phyloP scores from a whole-genome alignment of 2,888 invertebrate species.

The Dicyrtoma fusca region DNA sequence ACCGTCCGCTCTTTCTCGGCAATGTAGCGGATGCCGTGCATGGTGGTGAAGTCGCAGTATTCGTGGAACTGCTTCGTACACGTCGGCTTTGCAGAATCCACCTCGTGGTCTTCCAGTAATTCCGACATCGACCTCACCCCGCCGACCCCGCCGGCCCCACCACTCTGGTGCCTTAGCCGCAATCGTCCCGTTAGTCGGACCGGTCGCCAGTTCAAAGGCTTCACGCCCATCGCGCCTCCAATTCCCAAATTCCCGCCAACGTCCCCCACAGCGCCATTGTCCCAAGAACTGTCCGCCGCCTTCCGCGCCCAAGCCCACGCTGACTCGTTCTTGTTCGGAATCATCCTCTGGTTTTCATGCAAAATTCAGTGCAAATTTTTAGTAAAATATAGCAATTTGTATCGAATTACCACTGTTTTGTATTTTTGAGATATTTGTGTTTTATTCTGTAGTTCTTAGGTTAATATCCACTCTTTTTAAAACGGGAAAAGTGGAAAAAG shows the following conservation, averaged over 20 bases:
- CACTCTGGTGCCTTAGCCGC: slow-evolving; percentile 23
- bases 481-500: no score
- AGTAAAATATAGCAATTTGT: no score
- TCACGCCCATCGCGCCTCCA: background rate
- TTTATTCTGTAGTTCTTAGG: no score
- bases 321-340: background rate
- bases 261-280: background rate
- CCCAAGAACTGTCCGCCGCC: slow-evolving; percentile 29
- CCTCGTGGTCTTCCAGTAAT: slow-evolving; percentile 7
- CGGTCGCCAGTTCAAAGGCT: slow-evolving; percentile 25
- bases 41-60: slow-evolving; percentile 41
- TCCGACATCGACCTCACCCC: background rate
- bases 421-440: no score
- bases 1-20: slow-evolving; percentile 48
- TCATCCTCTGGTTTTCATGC: no score
- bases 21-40: slow-evolving; percentile 51
- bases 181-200: slow-evolving; percentile 35
- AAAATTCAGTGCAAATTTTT: no score
- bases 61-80: slow-evolving; percentile 37
- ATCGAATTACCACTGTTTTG: no score
- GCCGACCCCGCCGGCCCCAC: background rate
- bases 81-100: slow-evolving; percentile 20
- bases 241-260: background rate
- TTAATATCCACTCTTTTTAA: no score
- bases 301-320: slow-evolving; percentile 27